These are phyloP conservation scores for Phrixothrix hirtus DNA, from an alignment of 2,888 invertebrate genomes.

Conservation along the genomic window DNA sequence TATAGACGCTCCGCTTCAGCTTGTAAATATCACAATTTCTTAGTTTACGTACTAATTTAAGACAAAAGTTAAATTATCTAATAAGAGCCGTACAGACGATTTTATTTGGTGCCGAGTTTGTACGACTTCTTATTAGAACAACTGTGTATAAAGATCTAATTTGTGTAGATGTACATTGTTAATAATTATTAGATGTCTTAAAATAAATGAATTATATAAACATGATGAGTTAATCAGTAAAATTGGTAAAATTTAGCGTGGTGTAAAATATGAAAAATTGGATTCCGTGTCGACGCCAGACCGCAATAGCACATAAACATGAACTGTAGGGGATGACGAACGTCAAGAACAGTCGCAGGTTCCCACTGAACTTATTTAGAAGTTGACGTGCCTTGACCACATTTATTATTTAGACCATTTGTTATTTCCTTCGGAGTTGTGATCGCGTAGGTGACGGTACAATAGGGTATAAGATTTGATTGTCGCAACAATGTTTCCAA, in stretches of 20 bases:
- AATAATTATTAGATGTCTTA: constrained; percentile 53
- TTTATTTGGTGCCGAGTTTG: constrained; percentile 1
- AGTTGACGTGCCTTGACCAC: constrained; percentile 48
- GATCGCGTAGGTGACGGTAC: constrained; percentile 15
- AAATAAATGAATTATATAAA: constrained; percentile 48
- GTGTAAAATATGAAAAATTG: constrained; percentile 23
- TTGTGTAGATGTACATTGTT: constrained; percentile 53
- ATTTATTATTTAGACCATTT: constrained; percentile 48
- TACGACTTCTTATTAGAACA: constrained; percentile 1
- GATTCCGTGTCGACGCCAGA: constrained; percentile 27
- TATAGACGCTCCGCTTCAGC: constrained; percentile 22
- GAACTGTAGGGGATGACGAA: constrained; percentile 27
- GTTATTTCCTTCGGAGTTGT: constrained; percentile 39
- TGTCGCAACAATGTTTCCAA: not conserved
- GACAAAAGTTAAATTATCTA: not conserved
- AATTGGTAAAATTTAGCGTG: constrained; percentile 1
- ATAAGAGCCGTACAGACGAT: constrained; percentile 1
- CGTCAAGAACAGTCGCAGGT: constrained; percentile 32
- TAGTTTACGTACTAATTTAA: constrained; percentile 9
- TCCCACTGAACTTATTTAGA: constrained; percentile 48
- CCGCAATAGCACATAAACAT: constrained; percentile 30
- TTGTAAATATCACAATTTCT: constrained; percentile 22
- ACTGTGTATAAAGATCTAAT: constrained; percentile 24
- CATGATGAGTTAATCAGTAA: not conserved
- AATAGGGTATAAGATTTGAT: constrained; percentile 17